These are phyloP conservation scores for Tetragonisca angustula DNA, from an alignment of 2,888 invertebrate species.

Conservation along the genomic window DNA sequence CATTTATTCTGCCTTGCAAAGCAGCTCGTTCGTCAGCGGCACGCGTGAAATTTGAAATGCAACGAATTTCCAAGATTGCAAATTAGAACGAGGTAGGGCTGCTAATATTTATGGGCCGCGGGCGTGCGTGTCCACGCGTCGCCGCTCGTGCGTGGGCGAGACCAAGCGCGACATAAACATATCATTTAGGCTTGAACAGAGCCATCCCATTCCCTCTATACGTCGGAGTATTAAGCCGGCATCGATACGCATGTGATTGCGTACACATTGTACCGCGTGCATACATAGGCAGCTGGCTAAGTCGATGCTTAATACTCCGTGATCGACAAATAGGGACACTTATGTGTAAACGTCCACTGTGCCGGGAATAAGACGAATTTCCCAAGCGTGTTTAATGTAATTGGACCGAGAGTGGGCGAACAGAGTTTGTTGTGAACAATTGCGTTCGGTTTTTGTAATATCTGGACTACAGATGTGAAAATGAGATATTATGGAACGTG, in stretches of 20 bases:
- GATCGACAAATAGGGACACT: constrained; percentile 37
- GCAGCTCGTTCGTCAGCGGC: constrained; percentile 50
- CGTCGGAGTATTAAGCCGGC: constrained; percentile 36
- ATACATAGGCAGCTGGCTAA: constrained; percentile 31
- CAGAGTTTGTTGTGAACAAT: neutral
- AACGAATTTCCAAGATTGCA: constrained; percentile 58
- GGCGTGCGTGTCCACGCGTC: constrained; percentile 8
- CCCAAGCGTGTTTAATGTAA: neutral
- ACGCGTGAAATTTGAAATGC: constrained; percentile 55
- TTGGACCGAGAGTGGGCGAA: neutral
- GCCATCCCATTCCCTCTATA: neutral
- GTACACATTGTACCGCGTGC: constrained; percentile 28
- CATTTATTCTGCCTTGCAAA: constrained; percentile 61
- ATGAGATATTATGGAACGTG: too few relatives aligned
- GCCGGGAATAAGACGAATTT: neutral
- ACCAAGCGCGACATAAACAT: constrained; percentile 52
- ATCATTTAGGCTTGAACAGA: constrained; percentile 38
- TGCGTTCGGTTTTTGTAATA: neutral
- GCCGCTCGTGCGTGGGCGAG: constrained; percentile 1
- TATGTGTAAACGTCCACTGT: neutral
- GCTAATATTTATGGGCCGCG: constrained; percentile 45
- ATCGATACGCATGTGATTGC: constrained; percentile 34
- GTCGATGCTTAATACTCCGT: constrained; percentile 29
- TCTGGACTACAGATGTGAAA: too few relatives aligned
- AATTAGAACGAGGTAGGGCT: constrained; percentile 46